Evolutionary conservation across 2,888 invertebrate species (phyloP).

Genomic region (Eucriotettix oculatus): DNA sequence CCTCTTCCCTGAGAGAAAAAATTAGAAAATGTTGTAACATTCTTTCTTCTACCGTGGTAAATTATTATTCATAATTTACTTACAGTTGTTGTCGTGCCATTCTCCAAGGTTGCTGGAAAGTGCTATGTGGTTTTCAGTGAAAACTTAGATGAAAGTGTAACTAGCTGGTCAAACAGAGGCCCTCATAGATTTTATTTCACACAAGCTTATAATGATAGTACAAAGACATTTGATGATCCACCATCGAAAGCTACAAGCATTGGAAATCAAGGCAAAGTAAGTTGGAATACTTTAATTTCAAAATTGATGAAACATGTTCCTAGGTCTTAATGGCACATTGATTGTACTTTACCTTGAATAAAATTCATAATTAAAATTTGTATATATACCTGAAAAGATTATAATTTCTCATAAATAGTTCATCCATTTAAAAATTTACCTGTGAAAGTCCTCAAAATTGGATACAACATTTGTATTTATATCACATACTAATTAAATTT

Average conservation of each 20-base stretch:
- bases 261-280: conserved; percentile 37
- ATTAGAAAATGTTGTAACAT: no score
- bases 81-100: conserved; percentile 35
- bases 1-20: no score
- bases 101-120: conserved; percentile 45
- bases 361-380: not conserved
- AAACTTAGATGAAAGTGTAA: conserved; percentile 33
- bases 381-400: not conserved
- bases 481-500: no score
- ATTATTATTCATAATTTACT: conserved; percentile 10
- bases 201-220: conserved; percentile 42
- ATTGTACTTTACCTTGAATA: not conserved
- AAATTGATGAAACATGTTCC: no score
- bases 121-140: conserved; percentile 50
- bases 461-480: no score
- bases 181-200: conserved; percentile 59
- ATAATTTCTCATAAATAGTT: no score
- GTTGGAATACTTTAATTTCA: no score
- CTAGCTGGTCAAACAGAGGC: conserved; percentile 44
- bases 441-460: no score
- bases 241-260: conserved; percentile 39
- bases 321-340: not conserved
- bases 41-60: not conserved
- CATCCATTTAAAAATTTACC: no score
- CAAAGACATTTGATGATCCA: conserved; percentile 40